phyloP scores from a whole-genome alignment of 2,113 vertebrate species.

The Gymnorhina tibicen region DNA sequence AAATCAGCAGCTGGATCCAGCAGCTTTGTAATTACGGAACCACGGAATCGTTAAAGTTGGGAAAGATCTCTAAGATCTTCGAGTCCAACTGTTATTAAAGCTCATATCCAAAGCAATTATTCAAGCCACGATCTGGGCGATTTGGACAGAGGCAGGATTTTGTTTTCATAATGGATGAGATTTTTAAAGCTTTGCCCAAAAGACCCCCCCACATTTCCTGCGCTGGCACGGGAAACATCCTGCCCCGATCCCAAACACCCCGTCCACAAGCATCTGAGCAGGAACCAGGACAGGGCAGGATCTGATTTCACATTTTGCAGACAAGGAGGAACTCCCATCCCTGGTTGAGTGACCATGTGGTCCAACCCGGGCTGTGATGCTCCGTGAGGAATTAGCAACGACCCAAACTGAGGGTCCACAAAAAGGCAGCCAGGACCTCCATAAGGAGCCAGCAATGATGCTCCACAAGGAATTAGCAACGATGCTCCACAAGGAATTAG shows the following conservation, averaged over 20 bases:
- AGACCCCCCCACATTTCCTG: background rate
- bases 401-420: background rate
- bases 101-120: background rate
- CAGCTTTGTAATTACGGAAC: background rate
- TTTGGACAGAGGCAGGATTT: background rate
- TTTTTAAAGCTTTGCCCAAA: background rate
- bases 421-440: background rate
- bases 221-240: background rate
- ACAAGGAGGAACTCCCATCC: background rate
- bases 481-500: background rate
- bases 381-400: background rate
- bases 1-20: background rate
- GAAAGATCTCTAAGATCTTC: background rate
- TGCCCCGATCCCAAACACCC: background rate
- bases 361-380: accelerated
- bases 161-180: background rate
- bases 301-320: background rate
- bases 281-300: background rate
- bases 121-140: background rate
- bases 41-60: background rate
- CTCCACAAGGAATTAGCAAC: background rate
- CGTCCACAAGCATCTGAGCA: background rate
- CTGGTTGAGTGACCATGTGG: accelerated
- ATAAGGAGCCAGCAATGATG: accelerated
- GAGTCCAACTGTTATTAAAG: background rate